Base-by-base conservation (phyloP, 1,140 invertebrate genomes). In the Drosophila virilis region DNA sequence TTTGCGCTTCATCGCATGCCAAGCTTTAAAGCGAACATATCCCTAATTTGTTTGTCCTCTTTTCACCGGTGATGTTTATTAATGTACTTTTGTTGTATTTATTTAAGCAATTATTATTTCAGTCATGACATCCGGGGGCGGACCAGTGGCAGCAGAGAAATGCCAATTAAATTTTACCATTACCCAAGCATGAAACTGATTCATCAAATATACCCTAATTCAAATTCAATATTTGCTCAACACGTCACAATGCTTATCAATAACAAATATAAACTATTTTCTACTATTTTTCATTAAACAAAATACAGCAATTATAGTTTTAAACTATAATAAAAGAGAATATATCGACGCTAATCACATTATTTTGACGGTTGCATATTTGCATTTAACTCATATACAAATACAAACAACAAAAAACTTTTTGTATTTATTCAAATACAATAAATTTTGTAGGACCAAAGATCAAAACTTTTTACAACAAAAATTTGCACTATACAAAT, bases 71-170 rank as follows among this genome's bases (percentile, higher is more conserved):
- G 72, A 72, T 77, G 79, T 77, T 88, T 88, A 89, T 86, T 86
- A 86, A 86, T 88, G 73, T 71, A 61, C 73, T 77, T 86, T 77
- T 67, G 72, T 79, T 61, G 68, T 88, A 73, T 88, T 88, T 89
- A 88, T 88, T 88, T 74, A 66, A 74, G 83, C 84, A 88, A 89
- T 89, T 83, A 88, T 80, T 74, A 45, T 67, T 61, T 71, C 62
- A 75, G 58, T 15, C 58, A 59, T 78, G 61, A 61, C 70, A 75
- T 52, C 35, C 12, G 38, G 32, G 50, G 50, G 28, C 61, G 40
- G 28, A 59, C 5, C 51, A 52, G 10, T 15, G 43, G 4, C 42
- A 45, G 42, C 57, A 45, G n/a, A 43, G 38, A 76, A 82, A 77
- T 76, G 51, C 68, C 83, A 88, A 88, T 85, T 81, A 76, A 66